phyloP scores from a whole-genome alignment of 2,888 invertebrate genomes.

The Phrixothrix hirtus region DNA sequence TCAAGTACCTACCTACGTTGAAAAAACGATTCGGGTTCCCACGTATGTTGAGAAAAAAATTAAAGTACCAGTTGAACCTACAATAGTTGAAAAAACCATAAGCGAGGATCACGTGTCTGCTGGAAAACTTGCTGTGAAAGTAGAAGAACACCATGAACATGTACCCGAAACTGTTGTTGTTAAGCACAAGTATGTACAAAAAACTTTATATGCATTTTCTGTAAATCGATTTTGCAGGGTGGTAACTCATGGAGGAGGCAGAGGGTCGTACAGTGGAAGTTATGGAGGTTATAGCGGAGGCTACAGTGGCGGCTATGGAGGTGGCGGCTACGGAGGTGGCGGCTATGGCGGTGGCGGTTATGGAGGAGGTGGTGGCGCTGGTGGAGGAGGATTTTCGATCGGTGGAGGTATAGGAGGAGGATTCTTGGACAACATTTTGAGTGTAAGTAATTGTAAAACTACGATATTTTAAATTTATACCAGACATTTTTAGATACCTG shows the following conservation, averaged over 20 bases:
- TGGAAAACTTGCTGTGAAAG: neutral
- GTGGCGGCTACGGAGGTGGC: conserved; percentile 18
- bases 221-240: too few relatives aligned
- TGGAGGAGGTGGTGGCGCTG: conserved; percentile 27
- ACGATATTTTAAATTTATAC: neutral
- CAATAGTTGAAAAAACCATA: conserved; percentile 48
- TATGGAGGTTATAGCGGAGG: conserved; percentile 15
- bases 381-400: conserved; percentile 5
- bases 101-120: conserved; percentile 36
- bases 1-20: conserved; percentile 51
- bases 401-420: conserved; percentile 10
- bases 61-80: conserved; percentile 48
- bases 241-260: neutral
- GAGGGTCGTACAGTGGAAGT: conserved; percentile 6
- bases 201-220: too few relatives aligned
- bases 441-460: conserved; percentile 16
- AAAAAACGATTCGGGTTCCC: conserved; percentile 51
- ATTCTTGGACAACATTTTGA: conserved; percentile 13
- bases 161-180: conserved; percentile 6
- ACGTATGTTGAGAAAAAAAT: conserved; percentile 50
- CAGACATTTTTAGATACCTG: conserved; percentile 67
- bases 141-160: neutral
- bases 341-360: conserved; percentile 29
- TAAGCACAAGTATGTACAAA: conserved; percentile 6
- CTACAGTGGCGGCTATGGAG: conserved; percentile 8